Evolutionary conservation across 1,140 invertebrate species (phyloP), one percentile per base, ranked within the genome.

Genomic region (Odontomachus brunneus): DNA sequence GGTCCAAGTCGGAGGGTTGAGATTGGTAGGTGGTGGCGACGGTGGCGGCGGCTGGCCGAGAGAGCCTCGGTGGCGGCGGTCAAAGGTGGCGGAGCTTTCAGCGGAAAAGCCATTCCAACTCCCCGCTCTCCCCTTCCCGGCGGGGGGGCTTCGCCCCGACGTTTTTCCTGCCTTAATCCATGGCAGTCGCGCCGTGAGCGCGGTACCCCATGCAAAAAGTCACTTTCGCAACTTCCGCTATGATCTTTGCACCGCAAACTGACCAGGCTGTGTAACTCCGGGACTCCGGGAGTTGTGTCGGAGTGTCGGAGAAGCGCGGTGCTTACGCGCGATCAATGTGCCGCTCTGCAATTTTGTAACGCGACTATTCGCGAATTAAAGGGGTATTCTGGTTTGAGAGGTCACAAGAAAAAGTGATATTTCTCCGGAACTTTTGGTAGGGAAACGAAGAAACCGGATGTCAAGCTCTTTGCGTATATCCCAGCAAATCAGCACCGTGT

Each of bases 1-100:
- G n/a, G 48, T 19, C 29, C n/a, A 38, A 82, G 26, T 49, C 24
- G 66, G 51, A 33, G 65, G 55, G 15, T n/a, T 44, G 29, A 48
- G 49, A 11, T 38, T 81, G 22, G 53, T 15, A 73, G 55, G 29
- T 67, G 63, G 53, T 80, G 22, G 51, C 9, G 73, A 55, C 4
- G 44, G 29, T 78, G 63, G 5, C 51, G 63, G 63, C 63, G 75
- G 22, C 62, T 78, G 74, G 48, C 63, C 60, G 33, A 78, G 33
- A 78, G 51, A 62, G 15, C 19, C 51, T 66, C 63, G 33, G 26
- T 60, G 44, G 33, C 48, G 48, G 38, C 33, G 75, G 51, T 69
- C 65, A 71, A 71, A 78, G 75, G 65, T 78, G n/a, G n/a, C 33
- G 75, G 38, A 69, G 63, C 74, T 67, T 78, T 67, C 24, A 55